These are phyloP conservation scores for Lasioglossum villosulum DNA, from an alignment of 2,888 invertebrate species.

Conservation along the genomic window DNA sequence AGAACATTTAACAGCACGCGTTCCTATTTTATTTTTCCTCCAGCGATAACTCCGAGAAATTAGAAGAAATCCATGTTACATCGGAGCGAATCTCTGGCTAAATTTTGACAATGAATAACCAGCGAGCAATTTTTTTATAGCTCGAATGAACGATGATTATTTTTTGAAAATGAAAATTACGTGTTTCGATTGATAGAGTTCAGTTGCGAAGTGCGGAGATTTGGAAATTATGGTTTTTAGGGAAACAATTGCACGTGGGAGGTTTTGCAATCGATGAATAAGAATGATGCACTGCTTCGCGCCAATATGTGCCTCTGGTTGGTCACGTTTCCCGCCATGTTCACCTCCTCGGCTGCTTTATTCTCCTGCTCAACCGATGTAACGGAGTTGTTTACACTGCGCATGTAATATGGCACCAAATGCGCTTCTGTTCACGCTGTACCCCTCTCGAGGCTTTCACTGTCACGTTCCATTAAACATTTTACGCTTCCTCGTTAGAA, in stretches of 20 bases:
- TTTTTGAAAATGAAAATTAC: neutral
- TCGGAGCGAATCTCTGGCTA: neutral
- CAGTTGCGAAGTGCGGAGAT: neutral
- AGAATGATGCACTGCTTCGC: slow-evolving; percentile 76
- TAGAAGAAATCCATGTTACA: neutral
- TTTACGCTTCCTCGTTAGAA: neutral
- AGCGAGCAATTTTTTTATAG: neutral
- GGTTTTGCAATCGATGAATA: neutral
- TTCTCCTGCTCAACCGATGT: slow-evolving; percentile 83
- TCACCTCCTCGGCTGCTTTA: slow-evolving; percentile 79
- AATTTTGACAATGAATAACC: neutral
- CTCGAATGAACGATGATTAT: neutral
- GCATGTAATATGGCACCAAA: slow-evolving; percentile 82
- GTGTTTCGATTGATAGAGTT: no score
- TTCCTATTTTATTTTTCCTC: neutral
- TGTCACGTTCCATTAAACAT: neutral
- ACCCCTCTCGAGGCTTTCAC: neutral
- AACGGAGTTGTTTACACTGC: slow-evolving; percentile 85
- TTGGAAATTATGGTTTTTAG: neutral
- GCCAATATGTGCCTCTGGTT: slow-evolving; percentile 82
- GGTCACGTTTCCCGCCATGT: slow-evolving; percentile 81
- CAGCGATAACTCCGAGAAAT: neutral
- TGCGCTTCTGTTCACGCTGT: slow-evolving; percentile 39
- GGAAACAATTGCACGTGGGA: no score
- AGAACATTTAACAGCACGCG: neutral